Evolutionary conservation across 2,888 invertebrate species (phyloP).

Genomic region (Lysandra bellargus): DNA sequence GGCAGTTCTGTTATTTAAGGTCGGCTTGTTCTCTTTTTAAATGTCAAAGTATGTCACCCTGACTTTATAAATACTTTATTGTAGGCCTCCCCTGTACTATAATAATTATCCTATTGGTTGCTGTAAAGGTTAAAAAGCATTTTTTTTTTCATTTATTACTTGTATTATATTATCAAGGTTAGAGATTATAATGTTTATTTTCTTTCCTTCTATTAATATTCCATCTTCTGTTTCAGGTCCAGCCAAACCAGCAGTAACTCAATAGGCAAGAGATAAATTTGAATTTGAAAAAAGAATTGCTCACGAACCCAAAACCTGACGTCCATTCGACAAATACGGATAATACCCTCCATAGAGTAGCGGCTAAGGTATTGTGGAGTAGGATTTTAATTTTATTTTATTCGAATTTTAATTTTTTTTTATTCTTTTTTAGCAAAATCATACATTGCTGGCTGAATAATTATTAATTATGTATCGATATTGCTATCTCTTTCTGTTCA

Average conservation of each 20-base stretch:
- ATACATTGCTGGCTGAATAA: neutral
- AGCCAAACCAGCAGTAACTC: slow-evolving; percentile 42
- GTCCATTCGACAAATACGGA: slow-evolving; percentile 64
- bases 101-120: neutral
- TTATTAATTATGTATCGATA: neutral
- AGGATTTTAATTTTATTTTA: neutral
- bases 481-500: neutral
- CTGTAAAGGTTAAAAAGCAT: too few relatives aligned
- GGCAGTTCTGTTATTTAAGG: neutral
- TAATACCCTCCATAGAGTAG: slow-evolving; percentile 43
- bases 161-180: too few relatives aligned
- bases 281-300: slow-evolving; percentile 47
- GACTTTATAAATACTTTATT: neutral
- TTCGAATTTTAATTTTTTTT: neutral
- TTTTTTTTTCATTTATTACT: too few relatives aligned
- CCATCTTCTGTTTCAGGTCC: slow-evolving; percentile 42
- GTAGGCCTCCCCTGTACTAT: neutral
- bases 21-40: neutral
- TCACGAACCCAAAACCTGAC: slow-evolving; percentile 57
- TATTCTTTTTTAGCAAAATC: neutral
- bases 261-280: slow-evolving; percentile 35
- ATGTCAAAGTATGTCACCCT: neutral
- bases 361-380: slow-evolving; percentile 36
- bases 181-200: neutral
- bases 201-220: neutral